phyloP scores from a whole-genome alignment of 2,888 invertebrate genomes.

The Ligdia adustata region DNA sequence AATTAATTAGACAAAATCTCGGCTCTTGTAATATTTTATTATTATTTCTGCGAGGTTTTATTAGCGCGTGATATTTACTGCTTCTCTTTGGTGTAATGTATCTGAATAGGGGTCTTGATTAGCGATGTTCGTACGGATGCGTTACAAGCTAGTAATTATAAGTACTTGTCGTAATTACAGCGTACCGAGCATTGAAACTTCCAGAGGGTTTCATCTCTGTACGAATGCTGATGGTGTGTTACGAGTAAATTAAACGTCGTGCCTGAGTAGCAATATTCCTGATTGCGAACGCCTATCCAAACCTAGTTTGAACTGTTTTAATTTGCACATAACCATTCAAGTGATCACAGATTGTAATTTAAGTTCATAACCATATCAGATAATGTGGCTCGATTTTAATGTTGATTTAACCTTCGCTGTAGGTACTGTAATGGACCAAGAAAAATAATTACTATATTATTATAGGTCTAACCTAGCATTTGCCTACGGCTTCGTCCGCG shows the following conservation, averaged over 20 bases:
- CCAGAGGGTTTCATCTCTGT: constrained; percentile 65
- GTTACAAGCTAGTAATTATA: constrained; percentile 77
- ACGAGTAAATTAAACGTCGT: constrained; percentile 81
- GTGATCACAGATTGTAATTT: constrained; percentile 22
- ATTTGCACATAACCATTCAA: constrained; percentile 38
- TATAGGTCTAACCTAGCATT: not conserved
- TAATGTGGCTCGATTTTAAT: constrained; percentile 14
- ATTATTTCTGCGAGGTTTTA: constrained; percentile 80
- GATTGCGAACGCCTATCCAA: constrained; percentile 64
- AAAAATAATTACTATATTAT: not conserved
- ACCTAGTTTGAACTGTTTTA: constrained; percentile 55
- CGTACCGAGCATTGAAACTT: constrained; percentile 67
- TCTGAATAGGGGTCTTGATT: constrained; percentile 79
- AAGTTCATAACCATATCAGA: constrained; percentile 14
- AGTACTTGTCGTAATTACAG: constrained; percentile 79
- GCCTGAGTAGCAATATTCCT: constrained; percentile 60
- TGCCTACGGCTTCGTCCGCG: not conserved
- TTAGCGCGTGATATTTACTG: constrained; percentile 78
- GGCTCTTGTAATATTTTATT: constrained; percentile 81
- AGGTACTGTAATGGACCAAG: not conserved
- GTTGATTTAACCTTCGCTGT: constrained; percentile 5
- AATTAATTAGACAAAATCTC: constrained; percentile 83
- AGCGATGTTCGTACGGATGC: constrained; percentile 67
- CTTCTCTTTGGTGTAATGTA: constrained; percentile 70
- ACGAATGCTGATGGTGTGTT: constrained; percentile 74